Conservation (phyloP, 2,113 vertebrate species). For the Clarias macrocephalus region DNA sequence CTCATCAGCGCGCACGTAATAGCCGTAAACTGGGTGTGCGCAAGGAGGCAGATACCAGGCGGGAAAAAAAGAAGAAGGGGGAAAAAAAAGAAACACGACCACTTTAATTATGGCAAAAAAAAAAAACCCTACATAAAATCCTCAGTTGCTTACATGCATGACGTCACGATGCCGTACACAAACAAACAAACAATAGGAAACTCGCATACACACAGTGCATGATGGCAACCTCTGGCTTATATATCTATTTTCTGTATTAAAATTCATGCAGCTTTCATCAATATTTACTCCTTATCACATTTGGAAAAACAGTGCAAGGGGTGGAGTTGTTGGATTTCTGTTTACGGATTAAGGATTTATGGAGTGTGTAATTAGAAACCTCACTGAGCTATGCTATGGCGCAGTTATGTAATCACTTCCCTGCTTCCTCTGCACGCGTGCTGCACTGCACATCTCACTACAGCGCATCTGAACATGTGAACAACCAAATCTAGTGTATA, state of each 20-base stretch:
- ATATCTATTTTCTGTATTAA: too few relatives aligned
- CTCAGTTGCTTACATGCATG: not conserved
- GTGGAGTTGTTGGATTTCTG: slow-evolving; percentile 19
- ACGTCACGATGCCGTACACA: not conserved
- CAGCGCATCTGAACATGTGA: not conserved
- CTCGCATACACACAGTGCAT: not conserved
- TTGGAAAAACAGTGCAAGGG: not conserved
- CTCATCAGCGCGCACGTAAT: slow-evolving; percentile 10
- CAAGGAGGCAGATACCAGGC: not conserved
- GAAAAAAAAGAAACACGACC: not conserved
- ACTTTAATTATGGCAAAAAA: not conserved
- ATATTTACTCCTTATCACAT: not conserved
- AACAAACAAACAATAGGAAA: not conserved
- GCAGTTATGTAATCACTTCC: slow-evolving; percentile 26
- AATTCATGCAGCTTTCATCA: not conserved
- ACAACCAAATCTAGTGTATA: not conserved
- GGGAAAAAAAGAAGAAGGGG: not conserved
- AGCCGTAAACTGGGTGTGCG: not conserved
- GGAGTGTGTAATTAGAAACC: slow-evolving; percentile 29
- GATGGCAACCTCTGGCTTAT: not conserved
- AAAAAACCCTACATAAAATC: not conserved
- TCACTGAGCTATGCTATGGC: slow-evolving; percentile 3
- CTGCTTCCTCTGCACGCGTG: not conserved
- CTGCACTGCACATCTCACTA: not conserved
- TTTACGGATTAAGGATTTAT: slow-evolving; percentile 19